phyloP scores from a whole-genome alignment of 1,140 invertebrate species.

The Wiebesia pumilae region DNA sequence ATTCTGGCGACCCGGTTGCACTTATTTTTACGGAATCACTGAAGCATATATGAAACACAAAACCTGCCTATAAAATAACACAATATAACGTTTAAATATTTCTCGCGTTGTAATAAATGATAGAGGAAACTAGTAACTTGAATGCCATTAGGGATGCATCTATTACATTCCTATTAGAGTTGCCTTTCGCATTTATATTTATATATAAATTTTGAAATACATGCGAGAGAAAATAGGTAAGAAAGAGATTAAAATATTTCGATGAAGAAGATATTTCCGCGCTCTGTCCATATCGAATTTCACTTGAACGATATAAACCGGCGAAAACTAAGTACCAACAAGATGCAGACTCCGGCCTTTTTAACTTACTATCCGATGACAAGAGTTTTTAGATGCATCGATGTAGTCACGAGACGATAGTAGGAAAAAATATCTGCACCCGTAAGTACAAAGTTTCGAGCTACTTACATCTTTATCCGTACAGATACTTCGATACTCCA shows the following conservation, averaged over 20 bases:
- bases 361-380: neutral
- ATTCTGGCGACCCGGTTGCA: neutral
- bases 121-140: constrained; percentile 22
- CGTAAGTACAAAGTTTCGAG: neutral
- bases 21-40: neutral
- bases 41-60: neutral
- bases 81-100: constrained; percentile 21
- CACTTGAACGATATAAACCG: neutral
- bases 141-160: constrained; percentile 43
- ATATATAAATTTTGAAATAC: neutral
- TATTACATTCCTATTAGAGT: constrained; percentile 23
- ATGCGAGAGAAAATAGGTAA: neutral
- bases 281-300: constrained; percentile 19
- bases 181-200: neutral
- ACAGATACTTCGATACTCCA: neutral
- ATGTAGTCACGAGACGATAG: neutral
- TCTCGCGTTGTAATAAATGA: constrained; percentile 33
- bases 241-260: constrained; percentile 24
- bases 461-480: neutral
- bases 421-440: constrained; percentile 15
- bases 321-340: neutral
- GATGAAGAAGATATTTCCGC: constrained; percentile 9
- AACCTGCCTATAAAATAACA: neutral
- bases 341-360: neutral
- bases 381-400: constrained; percentile 14